Evolutionary conservation across 2,797 vertebrate species (phyloP), one percentile per base, ranked within the genome.

Genomic region (Myiotriccus ornatus): DNA sequence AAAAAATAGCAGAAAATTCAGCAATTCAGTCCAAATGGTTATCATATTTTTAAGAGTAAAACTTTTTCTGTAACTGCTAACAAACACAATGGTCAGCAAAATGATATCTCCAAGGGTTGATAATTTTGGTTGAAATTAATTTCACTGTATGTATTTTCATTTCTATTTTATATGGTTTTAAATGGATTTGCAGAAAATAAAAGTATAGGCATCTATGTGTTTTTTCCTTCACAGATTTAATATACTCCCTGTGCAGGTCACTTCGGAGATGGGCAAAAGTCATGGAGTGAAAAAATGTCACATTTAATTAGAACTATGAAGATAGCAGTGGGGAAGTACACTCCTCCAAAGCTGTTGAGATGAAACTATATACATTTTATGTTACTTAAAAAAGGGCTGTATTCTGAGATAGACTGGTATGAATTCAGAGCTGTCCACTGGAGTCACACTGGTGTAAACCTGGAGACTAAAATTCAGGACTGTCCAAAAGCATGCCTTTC

Each of bases 221-320:
- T 81, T 89, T 96, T 95, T 92, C 43, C 60, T 95, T 93, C 94
- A 79, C 28, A 89, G 89, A 96, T 85, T 95, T 93, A 96, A 95
- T 93, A 94, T 49, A 70, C 25, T 92, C 70, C 68, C 81, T 88
- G 71, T 81, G 83, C 94, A 93, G 77, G 50, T 91, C 85, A 93
- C 55, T 95, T 97, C 88, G 90, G 95, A 96, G 69, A 87, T 3
- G 7, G 62, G 60, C 39, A 97, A 95, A 97, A 97, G 84, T 81
- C 95, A 96, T 87, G 68, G 67, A 96, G 91, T 94, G 85, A 96
- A 96, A 97, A 97, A 97, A 93, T 95, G 89, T 93, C 95, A 95
- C 83, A 85, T 95, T 91, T 93, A 94, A 96, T 96, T 96, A 96
- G 92, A 71, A 87, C 89, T 83, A 87, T 73, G 63, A 93, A 80